Evolutionary conservation across 2,113 vertebrate species (phyloP).

Genomic region (Naja naja): DNA sequence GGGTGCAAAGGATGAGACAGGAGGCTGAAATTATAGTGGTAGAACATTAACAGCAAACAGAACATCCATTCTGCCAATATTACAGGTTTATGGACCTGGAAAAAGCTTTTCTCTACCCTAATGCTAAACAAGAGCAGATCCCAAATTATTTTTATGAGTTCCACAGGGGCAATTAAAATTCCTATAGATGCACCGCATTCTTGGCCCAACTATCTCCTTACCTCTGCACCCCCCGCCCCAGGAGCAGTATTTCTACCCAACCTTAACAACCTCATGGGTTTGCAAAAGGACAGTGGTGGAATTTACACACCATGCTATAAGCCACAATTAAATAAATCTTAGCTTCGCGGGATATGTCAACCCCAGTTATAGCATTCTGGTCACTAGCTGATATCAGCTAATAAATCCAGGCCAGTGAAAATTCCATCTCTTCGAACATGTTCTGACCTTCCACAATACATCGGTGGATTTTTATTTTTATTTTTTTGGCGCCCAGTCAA

Average conservation of each 20-base stretch:
- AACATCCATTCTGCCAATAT: not conserved
- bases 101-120: accelerated
- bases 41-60: not conserved
- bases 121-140: not conserved
- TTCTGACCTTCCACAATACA: not conserved
- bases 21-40: not conserved
- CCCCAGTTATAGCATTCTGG: not conserved
- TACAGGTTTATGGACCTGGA: not conserved
- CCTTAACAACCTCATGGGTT: not conserved
- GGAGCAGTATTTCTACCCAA: not conserved
- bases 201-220: not conserved
- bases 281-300: not conserved
- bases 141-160: slow-evolving; percentile 3
- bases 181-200: accelerated
- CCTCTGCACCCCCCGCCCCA: not conserved
- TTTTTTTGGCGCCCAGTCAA: slow-evolving; percentile 4
- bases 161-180: slow-evolving; percentile 31
- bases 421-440: slow-evolving; percentile 42
- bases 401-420: not conserved
- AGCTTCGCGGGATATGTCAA: not conserved
- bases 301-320: not conserved
- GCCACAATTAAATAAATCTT: not conserved
- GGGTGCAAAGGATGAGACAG: not conserved
- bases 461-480: not conserved
- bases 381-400: slow-evolving; percentile 38